Evolutionary conservation across 2,797 vertebrate species (phyloP), one percentile per base, ranked within the genome.

Genomic region (Gadopsis marmoratus): DNA sequence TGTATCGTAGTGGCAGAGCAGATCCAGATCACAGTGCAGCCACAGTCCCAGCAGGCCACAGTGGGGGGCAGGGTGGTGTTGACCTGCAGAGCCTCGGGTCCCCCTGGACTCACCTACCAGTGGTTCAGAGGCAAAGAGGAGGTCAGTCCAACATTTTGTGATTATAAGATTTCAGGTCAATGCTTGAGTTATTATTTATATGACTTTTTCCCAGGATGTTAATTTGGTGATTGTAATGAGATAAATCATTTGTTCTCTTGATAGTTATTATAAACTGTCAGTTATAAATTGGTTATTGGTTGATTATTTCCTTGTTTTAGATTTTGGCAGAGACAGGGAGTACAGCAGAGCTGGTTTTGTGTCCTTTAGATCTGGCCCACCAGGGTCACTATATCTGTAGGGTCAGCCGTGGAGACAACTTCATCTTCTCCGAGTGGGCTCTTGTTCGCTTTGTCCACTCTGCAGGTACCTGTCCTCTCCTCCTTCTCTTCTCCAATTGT

Each of bases 61-160:
- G 81, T 89, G 54, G 96, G 95, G 3, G 79, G 86, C 1, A 76
- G 29, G 5, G 88, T 96, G 65, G 79, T 93, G 13, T 79, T 97
- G 84, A 93, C 81, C 75, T 97, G 97, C 89, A 90, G 74, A 65
- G 96, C 95, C 0, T 66, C 67, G 0, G 96, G 96, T 29, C 94
- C 95, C 0, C 84, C 90, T 0, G 95, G 93, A 16, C 93, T 97
- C 2, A 1, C 2, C 9, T 97, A 97, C 91, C 97, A 97, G 91
- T 97, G 97, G 96, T 97, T 97, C 93, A 95, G 88, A n/a, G 95
- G 95, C 74, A 96, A 93, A 87, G 89, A 80, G 19, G 96, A 97
- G 96, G 97, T 97, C 68, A 82, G 85, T 61, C 2, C 11, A 21
- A 58, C 12, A 53, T 56, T 2, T 67, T 51, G 0, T 16, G 4